These are phyloP conservation scores for Thalassaphorura encarpata DNA, from an alignment of 1,140 invertebrate species.

Conservation along the genomic window DNA sequence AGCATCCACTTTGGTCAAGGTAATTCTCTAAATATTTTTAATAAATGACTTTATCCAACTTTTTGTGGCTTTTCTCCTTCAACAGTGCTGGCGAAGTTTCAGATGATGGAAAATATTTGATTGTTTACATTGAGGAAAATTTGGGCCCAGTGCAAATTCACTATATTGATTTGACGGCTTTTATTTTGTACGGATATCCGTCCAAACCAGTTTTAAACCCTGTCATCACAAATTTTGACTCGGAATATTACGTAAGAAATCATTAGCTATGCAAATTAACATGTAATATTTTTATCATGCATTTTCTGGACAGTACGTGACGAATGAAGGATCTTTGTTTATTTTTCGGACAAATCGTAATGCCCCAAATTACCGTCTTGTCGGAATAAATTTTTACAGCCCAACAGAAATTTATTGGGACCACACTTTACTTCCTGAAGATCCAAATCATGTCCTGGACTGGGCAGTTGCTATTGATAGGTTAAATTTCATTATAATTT, in stretches of 20 bases:
- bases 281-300: neutral
- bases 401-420: slow-evolving; percentile 72
- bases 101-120: slow-evolving; percentile 48
- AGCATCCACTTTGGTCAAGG: slow-evolving; percentile 84
- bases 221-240: slow-evolving; percentile 6
- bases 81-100: slow-evolving; percentile 39
- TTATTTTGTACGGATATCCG: neutral
- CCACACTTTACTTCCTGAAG: slow-evolving; percentile 68
- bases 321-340: slow-evolving; percentile 16
- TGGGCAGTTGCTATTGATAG: slow-evolving; percentile 70
- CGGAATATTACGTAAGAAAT: slow-evolving; percentile 3
- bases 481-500: slow-evolving; percentile 5
- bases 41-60: slow-evolving; percentile 1
- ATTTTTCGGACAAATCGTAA: slow-evolving; percentile 14
- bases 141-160: slow-evolving; percentile 14
- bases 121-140: slow-evolving; percentile 36
- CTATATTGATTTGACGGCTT: slow-evolving; percentile 1
- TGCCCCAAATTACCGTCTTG: slow-evolving; percentile 16
- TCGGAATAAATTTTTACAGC: slow-evolving; percentile 21
- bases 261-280: neutral
- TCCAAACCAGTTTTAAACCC: neutral
- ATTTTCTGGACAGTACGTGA: slow-evolving; percentile 43
- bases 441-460: slow-evolving; percentile 76
- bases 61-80: neutral
- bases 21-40: slow-evolving; percentile 39